phyloP scores from a whole-genome alignment of 2,888 invertebrate genomes.

The Sturmia bella region DNA sequence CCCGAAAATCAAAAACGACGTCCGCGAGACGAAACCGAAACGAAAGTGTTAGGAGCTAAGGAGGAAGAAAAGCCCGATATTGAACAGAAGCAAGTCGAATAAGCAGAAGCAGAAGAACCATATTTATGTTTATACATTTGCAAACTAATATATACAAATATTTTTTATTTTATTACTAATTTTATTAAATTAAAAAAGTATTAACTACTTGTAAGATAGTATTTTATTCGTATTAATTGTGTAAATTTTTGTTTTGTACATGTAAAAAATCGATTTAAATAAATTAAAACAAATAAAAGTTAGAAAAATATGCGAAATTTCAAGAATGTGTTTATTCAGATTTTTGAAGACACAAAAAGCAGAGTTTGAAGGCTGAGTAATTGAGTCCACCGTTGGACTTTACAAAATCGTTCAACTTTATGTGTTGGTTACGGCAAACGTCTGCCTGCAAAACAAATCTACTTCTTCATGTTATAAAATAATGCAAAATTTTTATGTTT shows the following conservation, averaged over 20 bases:
- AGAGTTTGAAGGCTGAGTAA: too few species aligned
- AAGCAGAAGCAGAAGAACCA: constrained; percentile 35
- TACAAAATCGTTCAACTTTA: too few species aligned
- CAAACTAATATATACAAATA: constrained; percentile 10
- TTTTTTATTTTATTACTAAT: constrained; percentile 40
- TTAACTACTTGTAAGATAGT: constrained; percentile 62
- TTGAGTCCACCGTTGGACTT: too few species aligned
- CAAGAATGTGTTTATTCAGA: too few species aligned
- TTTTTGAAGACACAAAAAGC: not conserved
- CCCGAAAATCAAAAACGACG: constrained; percentile 74
- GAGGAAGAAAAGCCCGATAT: constrained; percentile 71
- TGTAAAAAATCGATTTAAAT: constrained; percentile 50
- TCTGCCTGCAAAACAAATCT: too few species aligned
- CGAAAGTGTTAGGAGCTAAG: constrained; percentile 76
- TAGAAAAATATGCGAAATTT: not conserved
- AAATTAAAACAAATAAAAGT: constrained; percentile 35
- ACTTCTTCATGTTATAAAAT: too few species aligned
- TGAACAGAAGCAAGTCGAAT: constrained; percentile 46
- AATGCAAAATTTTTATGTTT: too few species aligned
- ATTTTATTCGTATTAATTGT: constrained; percentile 66
- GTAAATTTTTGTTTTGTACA: constrained; percentile 39
- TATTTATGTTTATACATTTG: not conserved
- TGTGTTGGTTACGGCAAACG: too few species aligned
- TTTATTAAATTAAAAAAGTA: constrained; percentile 58
- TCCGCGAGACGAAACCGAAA: constrained; percentile 79